Conservation (phyloP, 2,797 vertebrate genomes). For the Pyrocephalus nanus region DNA sequence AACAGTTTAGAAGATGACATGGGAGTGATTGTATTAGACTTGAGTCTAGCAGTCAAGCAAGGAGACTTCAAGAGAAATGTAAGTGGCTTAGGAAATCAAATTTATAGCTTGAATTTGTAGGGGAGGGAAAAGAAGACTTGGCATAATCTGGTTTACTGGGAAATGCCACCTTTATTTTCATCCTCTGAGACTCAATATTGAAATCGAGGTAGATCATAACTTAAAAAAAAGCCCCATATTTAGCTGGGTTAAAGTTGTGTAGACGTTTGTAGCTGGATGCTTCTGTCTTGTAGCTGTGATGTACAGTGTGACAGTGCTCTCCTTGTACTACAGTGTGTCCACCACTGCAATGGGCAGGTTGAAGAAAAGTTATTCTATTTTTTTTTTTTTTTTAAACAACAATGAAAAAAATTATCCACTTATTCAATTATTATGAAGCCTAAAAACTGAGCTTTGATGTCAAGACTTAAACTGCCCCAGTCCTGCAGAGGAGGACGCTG, state of each 20-base stretch:
- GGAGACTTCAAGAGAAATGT: slow-evolving; percentile 88
- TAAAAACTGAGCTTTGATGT: not conserved
- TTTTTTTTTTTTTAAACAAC: not conserved
- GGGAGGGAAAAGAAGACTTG: not conserved
- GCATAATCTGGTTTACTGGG: slow-evolving; percentile 11
- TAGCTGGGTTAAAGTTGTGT: not conserved
- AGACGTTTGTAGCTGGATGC: not conserved
- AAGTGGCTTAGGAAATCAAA: slow-evolving; percentile 60
- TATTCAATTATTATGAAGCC: not conserved
- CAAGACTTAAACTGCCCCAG: not conserved
- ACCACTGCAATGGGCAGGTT: not conserved
- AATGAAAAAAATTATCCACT: not conserved
- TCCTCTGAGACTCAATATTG: not conserved
- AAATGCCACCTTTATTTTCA: slow-evolving; percentile 44
- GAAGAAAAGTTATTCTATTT: not conserved
- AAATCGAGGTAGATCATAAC: not conserved
- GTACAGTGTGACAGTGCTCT: not conserved
- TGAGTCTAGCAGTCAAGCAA: slow-evolving; percentile 86
- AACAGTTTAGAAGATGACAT: slow-evolving; percentile 92
- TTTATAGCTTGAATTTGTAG: not conserved
- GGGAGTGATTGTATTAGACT: slow-evolving; percentile 88
- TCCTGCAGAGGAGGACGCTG: not conserved
- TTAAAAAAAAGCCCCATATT: not conserved
- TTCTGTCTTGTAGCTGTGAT: not conserved
- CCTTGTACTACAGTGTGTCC: not conserved